A percentile compares a stretch with the other conserved stretches of the same genome.
Evolutionary conservation across 2,888 invertebrate genomes (phyloP).

Genomic region (Sthenelais limicola): DNA sequence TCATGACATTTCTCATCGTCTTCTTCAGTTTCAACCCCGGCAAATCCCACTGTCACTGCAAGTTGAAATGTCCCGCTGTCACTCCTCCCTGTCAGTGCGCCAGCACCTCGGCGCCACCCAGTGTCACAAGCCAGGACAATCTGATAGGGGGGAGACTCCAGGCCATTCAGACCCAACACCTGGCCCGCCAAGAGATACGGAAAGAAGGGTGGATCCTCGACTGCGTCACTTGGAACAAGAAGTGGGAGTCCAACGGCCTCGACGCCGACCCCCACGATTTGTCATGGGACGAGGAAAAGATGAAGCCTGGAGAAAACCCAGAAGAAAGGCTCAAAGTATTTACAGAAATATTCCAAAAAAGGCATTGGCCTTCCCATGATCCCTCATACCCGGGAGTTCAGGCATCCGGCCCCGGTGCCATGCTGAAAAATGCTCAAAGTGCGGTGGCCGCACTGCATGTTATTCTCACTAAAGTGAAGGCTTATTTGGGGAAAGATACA

Average conservation of each 20-base stretch:
- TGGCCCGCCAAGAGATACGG: slow-evolving; percentile 20
- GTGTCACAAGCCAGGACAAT: slow-evolving; percentile 5
- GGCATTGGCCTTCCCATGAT: slow-evolving; percentile 46
- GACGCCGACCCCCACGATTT: slow-evolving; percentile 43
- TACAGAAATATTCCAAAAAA: slow-evolving; percentile 40
- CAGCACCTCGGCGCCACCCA: neutral
- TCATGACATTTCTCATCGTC: slow-evolving; percentile 34
- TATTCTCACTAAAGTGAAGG: slow-evolving; percentile 27
- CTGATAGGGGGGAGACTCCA: slow-evolving; percentile 23
- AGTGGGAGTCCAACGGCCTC: slow-evolving; percentile 42
- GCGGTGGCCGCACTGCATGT: slow-evolving; percentile 37
- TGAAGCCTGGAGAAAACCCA: slow-evolving; percentile 27
- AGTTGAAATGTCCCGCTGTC: slow-evolving; percentile 5
- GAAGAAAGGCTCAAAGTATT: slow-evolving; percentile 36
- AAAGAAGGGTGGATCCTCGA: slow-evolving; percentile 45
- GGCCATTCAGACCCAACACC: neutral
- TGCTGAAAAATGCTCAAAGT: slow-evolving; percentile 37
- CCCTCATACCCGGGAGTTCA: slow-evolving; percentile 42
- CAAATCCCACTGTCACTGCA: slow-evolving; percentile 31
- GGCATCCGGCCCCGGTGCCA: slow-evolving; percentile 37
- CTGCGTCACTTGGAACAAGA: slow-evolving; percentile 48
- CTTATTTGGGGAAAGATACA: slow-evolving; percentile 24
- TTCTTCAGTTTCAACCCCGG: slow-evolving; percentile 40
- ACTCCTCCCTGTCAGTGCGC: slow-evolving; percentile 3
- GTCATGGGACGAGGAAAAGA: slow-evolving; percentile 15